A percentile compares a stretch with the other conserved stretches of the same genome.
phyloP scores from a whole-genome alignment of 2,888 invertebrate genomes.

The Periphyllus acericola region DNA sequence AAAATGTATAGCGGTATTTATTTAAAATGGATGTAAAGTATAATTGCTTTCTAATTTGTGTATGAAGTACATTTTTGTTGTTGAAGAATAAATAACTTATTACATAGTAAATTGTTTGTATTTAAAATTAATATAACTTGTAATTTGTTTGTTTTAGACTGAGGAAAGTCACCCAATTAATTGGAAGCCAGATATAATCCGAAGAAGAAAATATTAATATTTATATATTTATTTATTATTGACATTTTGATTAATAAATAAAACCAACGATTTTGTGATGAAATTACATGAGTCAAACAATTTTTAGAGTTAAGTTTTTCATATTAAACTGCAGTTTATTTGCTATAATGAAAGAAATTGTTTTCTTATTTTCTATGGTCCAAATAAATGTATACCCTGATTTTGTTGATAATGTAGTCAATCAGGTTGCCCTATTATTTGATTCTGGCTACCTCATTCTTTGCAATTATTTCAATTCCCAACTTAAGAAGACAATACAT shows the following conservation, averaged over 20 bases:
- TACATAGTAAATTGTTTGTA: too few relatives aligned
- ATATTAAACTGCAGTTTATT: not conserved
- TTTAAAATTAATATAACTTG: too few relatives aligned
- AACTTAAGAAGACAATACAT: too few relatives aligned
- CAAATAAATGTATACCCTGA: not conserved
- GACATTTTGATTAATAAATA: not conserved
- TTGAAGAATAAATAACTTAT: too few relatives aligned
- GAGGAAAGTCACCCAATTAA: conserved; percentile 97
- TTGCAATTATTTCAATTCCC: too few relatives aligned
- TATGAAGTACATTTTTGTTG: too few relatives aligned
- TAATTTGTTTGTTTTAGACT: conserved; percentile 70
- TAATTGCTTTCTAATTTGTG: too few relatives aligned
- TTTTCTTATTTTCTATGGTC: not conserved
- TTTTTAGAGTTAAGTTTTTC: not conserved
- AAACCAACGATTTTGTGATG: not conserved
- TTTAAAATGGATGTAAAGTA: too few relatives aligned
- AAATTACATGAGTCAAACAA: not conserved
- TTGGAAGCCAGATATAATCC: conserved; percentile 97
- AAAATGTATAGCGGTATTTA: too few relatives aligned
- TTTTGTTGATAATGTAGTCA: not conserved
- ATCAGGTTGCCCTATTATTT: not conserved
- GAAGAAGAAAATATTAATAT: conserved; percentile 85
- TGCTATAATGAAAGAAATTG: not conserved
- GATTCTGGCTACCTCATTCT: too few relatives aligned
- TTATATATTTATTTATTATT: not conserved